Evolutionary conservation across 2,888 invertebrate species (phyloP).

Genomic region (Hedychridium roseum): DNA sequence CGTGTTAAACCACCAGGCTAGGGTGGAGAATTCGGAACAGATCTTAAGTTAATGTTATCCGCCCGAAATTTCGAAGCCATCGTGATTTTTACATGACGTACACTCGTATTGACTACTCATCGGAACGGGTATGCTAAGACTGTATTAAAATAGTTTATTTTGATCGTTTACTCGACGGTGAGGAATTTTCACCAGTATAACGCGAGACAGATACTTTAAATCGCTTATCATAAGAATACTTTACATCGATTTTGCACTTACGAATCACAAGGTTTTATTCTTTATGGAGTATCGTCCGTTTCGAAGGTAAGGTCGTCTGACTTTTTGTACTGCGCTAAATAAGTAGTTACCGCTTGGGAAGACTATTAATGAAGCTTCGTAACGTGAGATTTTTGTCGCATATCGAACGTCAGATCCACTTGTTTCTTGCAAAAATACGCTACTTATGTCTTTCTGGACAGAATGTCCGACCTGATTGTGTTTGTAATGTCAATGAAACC

Average conservation of each 20-base stretch:
- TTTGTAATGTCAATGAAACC: too few relatives aligned
- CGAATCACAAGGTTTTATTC: conserved; percentile 17
- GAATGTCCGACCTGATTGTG: too few relatives aligned
- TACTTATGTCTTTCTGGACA: too few relatives aligned
- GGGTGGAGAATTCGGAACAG: background rate
- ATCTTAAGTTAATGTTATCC: background rate
- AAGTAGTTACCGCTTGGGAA: conserved; percentile 24
- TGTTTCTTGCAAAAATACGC: too few relatives aligned
- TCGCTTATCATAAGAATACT: conserved; percentile 26
- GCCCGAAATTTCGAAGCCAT: background rate
- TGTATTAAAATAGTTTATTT: conserved; percentile 27
- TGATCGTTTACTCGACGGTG: conserved; percentile 16
- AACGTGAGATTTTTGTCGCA: too few relatives aligned
- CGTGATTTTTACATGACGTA: background rate
- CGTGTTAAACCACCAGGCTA: background rate
- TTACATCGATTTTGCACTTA: conserved; percentile 28
- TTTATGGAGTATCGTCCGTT: conserved; percentile 14
- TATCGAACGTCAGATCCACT: too few relatives aligned
- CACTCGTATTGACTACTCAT: conserved; percentile 39
- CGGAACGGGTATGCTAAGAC: conserved; percentile 29
- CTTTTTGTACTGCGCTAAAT: conserved; percentile 30
- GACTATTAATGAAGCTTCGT: too few relatives aligned
- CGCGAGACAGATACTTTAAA: conserved; percentile 11
- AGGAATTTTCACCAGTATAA: conserved; percentile 20
- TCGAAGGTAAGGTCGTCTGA: conserved; percentile 6